These are phyloP conservation scores for Ectemnius cavifrons DNA, from an alignment of 2,888 invertebrate species.

Conservation along the genomic window DNA sequence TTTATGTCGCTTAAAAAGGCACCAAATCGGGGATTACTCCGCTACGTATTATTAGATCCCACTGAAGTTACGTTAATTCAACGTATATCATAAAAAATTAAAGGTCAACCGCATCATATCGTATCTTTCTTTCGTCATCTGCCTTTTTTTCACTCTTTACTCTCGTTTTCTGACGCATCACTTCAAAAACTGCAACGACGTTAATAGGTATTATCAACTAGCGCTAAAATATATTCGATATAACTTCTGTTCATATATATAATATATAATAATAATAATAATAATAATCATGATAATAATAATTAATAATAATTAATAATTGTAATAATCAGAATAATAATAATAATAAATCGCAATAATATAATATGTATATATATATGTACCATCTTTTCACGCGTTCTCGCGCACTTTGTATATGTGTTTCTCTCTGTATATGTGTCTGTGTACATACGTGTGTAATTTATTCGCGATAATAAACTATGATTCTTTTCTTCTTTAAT, in stretches of 20 bases:
- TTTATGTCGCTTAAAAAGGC: slow-evolving; percentile 74
- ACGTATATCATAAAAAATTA: slow-evolving; percentile 73
- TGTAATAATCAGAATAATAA: slow-evolving; percentile 64
- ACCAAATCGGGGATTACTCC: slow-evolving; percentile 75
- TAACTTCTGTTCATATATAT: slow-evolving; percentile 75
- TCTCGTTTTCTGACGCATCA: slow-evolving; percentile 76
- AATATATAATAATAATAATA: slow-evolving; percentile 58
- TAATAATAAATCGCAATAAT: slow-evolving; percentile 66
- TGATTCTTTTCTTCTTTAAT: slow-evolving; percentile 64
- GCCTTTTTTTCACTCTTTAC: slow-evolving; percentile 42
- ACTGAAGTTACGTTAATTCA: slow-evolving; percentile 71
- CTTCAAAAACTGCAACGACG: slow-evolving; percentile 75
- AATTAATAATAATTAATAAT: neutral
- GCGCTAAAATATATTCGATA: slow-evolving; percentile 77
- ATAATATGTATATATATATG: slow-evolving; percentile 43
- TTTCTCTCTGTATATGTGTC: slow-evolving; percentile 63
- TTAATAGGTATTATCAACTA: slow-evolving; percentile 77
- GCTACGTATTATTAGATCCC: slow-evolving; percentile 68
- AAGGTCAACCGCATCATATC: slow-evolving; percentile 62
- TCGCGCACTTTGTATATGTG: slow-evolving; percentile 56
- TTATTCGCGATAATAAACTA: slow-evolving; percentile 72
- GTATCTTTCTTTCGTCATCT: slow-evolving; percentile 34
- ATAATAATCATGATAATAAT: slow-evolving; percentile 51
- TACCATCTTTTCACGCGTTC: slow-evolving; percentile 43
- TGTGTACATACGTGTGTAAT: slow-evolving; percentile 69